Percentiles rank a stretch among this genome's conserved stretches.
phyloP scores from a whole-genome alignment of 53 echinoderm and acorn worm genomes.

The Glandiceps talaboti region DNA sequence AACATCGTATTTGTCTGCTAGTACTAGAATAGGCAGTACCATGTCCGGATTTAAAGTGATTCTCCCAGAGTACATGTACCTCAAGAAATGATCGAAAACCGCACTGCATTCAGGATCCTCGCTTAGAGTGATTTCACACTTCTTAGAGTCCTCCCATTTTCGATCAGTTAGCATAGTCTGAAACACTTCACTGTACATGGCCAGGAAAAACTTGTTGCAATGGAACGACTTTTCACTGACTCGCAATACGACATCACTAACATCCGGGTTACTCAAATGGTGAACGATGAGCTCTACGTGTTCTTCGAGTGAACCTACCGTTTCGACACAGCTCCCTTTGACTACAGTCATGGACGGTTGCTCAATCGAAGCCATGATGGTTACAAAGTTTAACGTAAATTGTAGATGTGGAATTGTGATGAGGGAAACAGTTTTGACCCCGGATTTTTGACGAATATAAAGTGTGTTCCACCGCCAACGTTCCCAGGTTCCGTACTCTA shows the following conservation, averaged over 20 bases:
- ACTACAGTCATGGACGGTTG: too few relatives aligned
- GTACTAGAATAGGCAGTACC: conserved; percentile 41
- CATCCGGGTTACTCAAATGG: conserved; percentile 13
- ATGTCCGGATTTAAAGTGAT: conserved; percentile 12
- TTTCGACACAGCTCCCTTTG: too few relatives aligned
- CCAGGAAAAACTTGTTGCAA: conserved; percentile 46
- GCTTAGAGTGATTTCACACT: conserved; percentile 17
- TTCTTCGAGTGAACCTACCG: neutral
- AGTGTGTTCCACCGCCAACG: too few relatives aligned
- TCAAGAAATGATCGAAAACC: conserved; percentile 28
- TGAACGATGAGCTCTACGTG: neutral
- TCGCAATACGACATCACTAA: conserved; percentile 38
- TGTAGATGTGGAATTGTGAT: too few relatives aligned
- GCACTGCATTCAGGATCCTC: conserved; percentile 19
- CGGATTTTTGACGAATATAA: too few relatives aligned
- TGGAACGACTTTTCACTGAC: conserved; percentile 24
- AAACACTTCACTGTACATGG: conserved; percentile 28
- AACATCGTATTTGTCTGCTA: conserved; percentile 42
- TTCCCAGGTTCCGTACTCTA: too few relatives aligned
- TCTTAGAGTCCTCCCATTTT: conserved; percentile 35
- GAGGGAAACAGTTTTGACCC: too few relatives aligned
- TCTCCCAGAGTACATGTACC: conserved; percentile 33
- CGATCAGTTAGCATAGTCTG: neutral
- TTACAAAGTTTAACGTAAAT: too few relatives aligned
- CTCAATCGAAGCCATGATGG: too few relatives aligned